Evolutionary conservation across 2,888 invertebrate species (phyloP).

Genomic region (Ectemnius continuus): DNA sequence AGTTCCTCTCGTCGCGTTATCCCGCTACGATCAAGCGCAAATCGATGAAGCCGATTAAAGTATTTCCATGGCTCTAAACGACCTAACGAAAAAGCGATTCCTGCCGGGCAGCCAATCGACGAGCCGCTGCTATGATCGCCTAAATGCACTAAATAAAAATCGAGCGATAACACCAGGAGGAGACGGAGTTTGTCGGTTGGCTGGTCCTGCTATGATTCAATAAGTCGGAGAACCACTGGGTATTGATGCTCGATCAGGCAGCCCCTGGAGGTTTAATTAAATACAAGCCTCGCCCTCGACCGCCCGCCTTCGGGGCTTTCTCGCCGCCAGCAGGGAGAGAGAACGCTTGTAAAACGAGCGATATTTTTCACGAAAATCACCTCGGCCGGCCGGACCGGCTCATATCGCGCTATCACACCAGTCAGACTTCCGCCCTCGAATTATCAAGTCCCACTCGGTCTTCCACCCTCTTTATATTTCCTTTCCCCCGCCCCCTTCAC

Average conservation of each 20-base stretch:
- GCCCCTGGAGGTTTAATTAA: slow-evolving; percentile 77
- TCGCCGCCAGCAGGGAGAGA: slow-evolving; percentile 18
- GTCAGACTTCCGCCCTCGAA: slow-evolving; percentile 33
- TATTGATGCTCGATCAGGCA: slow-evolving; percentile 77
- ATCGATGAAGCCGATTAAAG: slow-evolving; percentile 12
- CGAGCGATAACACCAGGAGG: slow-evolving; percentile 38
- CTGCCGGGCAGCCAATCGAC: not conserved
- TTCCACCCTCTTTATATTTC: slow-evolving; percentile 6
- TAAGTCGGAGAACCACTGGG: slow-evolving; percentile 71
- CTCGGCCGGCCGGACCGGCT: slow-evolving; percentile 52
- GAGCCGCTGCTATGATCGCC: not conserved
- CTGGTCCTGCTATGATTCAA: slow-evolving; percentile 35
- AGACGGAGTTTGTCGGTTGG: slow-evolving; percentile 17
- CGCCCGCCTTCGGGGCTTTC: slow-evolving; percentile 33
- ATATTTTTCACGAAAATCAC: slow-evolving; percentile 71
- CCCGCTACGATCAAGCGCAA: not conserved
- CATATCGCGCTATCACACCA: slow-evolving; percentile 50
- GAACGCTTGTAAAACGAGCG: slow-evolving; percentile 64
- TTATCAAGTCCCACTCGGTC: slow-evolving; percentile 33
- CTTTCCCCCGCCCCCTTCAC: not conserved
- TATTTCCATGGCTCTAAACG: not conserved
- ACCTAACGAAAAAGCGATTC: slow-evolving; percentile 6
- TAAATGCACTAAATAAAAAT: slow-evolving; percentile 18
- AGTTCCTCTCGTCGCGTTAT: no score
- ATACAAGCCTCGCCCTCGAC: slow-evolving; percentile 71